A percentile compares a stretch with the other conserved stretches of the same genome.
Conservation (phyloP, 2,113 vertebrate species). For the Crotalus viridis region DNA sequence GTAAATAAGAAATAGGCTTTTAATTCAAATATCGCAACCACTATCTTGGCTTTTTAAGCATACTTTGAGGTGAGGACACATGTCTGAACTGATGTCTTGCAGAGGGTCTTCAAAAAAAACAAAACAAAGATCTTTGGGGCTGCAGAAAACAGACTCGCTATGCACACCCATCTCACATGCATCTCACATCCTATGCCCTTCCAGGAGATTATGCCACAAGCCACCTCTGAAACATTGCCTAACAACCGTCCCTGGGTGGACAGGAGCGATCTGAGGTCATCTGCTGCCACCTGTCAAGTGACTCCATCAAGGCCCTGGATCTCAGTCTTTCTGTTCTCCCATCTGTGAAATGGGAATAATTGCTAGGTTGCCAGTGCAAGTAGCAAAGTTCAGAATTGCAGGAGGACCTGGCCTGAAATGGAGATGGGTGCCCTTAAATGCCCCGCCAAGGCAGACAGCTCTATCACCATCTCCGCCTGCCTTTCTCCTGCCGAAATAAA, state of each 20-base stretch:
- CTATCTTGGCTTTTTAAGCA: background rate
- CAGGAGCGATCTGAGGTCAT: too few relatives aligned
- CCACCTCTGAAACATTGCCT: background rate
- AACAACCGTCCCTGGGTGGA: background rate
- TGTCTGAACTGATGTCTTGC: background rate
- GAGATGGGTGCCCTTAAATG: background rate
- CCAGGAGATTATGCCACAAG: background rate
- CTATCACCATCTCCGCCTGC: background rate
- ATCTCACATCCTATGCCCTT: background rate
- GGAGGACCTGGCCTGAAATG: background rate
- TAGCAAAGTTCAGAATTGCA: background rate
- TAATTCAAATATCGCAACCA: background rate
- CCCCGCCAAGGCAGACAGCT: background rate
- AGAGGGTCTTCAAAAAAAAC: background rate
- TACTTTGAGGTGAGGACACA: background rate
- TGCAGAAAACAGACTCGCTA: background rate
- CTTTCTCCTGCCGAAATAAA: background rate
- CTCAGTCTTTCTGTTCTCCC: background rate
- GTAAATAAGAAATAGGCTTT: background rate
- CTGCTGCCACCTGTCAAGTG: background rate
- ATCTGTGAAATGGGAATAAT: background rate
- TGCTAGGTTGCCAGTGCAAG: background rate
- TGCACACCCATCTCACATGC: background rate
- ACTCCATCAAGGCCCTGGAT: background rate
- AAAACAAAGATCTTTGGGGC: too few relatives aligned